A percentile compares a stretch with the other conserved stretches of the same genome.
Evolutionary conservation across 1,140 invertebrate genomes (phyloP).

Genomic region (Cecropterus lyciades): DNA sequence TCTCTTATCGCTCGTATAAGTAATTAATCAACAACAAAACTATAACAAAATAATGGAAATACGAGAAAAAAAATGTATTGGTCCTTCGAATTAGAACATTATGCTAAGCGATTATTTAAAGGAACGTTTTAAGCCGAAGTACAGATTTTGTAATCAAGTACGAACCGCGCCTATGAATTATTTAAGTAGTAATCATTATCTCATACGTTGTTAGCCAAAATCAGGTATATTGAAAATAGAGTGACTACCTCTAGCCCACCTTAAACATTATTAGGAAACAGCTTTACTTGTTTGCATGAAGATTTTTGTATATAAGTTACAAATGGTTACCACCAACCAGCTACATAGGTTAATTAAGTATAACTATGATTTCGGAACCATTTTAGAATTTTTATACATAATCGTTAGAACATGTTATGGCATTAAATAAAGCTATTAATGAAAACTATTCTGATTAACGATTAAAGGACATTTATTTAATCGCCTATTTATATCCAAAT

Average conservation of each 20-base stretch:
- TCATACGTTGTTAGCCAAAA: background rate
- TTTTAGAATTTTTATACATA: no score
- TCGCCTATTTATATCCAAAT: no score
- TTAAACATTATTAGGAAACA: conserved; percentile 2
- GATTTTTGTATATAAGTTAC: background rate
- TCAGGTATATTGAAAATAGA: background rate
- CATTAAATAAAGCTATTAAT: no score
- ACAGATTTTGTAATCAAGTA: background rate
- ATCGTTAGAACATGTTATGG: no score
- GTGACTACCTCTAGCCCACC: no score
- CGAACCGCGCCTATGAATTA: no score
- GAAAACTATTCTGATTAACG: no score
- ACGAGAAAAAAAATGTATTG: conserved; percentile 23
- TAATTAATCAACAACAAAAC: conserved; percentile 36
- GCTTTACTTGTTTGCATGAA: background rate
- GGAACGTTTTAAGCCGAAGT: conserved; percentile 10
- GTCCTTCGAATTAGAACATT: conserved; percentile 26
- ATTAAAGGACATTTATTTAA: no score
- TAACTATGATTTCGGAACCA: no score
- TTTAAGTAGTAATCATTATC: no score
- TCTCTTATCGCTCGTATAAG: conserved; percentile 40
- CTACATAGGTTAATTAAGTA: no score
- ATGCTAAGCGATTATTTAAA: conserved; percentile 9
- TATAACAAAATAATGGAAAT: conserved; percentile 33
- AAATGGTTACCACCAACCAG: no score